Conservation (phyloP, 2,113 vertebrate species). For the Cettia cetti region DNA sequence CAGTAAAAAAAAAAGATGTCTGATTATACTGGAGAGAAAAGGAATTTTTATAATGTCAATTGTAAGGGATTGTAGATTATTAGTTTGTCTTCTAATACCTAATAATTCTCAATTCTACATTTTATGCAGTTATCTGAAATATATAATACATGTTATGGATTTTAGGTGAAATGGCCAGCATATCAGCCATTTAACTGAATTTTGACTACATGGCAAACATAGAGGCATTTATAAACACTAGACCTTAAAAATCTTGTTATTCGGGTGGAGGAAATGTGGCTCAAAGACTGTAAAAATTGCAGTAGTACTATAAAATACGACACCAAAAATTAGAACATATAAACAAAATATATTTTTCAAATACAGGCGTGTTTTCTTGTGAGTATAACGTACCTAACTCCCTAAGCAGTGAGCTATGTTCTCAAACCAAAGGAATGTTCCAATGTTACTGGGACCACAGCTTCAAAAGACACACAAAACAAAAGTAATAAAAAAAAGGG, state of each 20-base stretch:
- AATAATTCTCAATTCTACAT: background rate
- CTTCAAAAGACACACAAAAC: background rate
- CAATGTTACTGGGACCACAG: background rate
- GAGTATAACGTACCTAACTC: accelerated
- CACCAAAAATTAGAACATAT: background rate
- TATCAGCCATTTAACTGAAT: background rate
- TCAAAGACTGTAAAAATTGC: background rate
- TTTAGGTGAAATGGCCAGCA: background rate
- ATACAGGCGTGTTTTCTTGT: background rate
- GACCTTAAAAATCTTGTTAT: background rate
- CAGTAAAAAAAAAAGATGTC: background rate
- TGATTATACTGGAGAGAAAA: background rate
- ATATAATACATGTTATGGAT: background rate
- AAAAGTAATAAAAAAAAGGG: background rate
- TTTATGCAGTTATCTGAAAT: background rate
- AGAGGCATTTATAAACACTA: background rate
- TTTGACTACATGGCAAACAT: background rate
- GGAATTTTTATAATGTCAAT: background rate
- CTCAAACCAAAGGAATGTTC: background rate
- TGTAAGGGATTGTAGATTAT: background rate
- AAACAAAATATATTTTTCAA: background rate
- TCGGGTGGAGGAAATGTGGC: background rate
- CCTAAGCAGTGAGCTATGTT: background rate
- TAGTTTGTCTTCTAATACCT: background rate
- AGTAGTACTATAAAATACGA: background rate